phyloP scores from a whole-genome alignment of 2,888 invertebrate species.

The Patella depressa region DNA sequence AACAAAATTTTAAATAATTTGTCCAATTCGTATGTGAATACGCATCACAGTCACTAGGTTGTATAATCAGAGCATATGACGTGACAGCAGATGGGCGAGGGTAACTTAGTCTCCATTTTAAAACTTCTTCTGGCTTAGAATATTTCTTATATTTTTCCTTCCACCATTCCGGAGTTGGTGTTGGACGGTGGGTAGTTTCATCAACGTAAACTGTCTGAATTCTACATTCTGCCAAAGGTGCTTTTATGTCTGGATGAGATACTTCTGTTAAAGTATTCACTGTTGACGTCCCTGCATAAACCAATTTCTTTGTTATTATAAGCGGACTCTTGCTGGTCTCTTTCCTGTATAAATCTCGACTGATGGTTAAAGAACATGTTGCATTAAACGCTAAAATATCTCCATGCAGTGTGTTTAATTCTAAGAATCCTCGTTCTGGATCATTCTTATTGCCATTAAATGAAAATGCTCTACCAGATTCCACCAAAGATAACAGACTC shows the following conservation, averaged over 20 bases:
- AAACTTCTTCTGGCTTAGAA: background rate
- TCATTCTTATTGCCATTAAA: slow-evolving; percentile 20
- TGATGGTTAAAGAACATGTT: slow-evolving; percentile 16
- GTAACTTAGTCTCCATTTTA: background rate
- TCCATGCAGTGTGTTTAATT: slow-evolving; percentile 16
- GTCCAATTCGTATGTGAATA: slow-evolving; percentile 32
- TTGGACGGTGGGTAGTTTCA: slow-evolving; percentile 19
- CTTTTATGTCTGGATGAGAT: background rate
- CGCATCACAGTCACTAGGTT: slow-evolving; percentile 23
- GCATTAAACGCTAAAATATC: slow-evolving; percentile 26
- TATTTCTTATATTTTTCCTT: slow-evolving; percentile 24
- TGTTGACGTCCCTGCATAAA: slow-evolving; percentile 26
- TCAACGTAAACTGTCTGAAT: slow-evolving; percentile 29
- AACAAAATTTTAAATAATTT: slow-evolving; percentile 26
- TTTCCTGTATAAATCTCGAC: slow-evolving; percentile 20
- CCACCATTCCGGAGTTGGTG: slow-evolving; percentile 34
- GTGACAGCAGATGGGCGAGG: background rate
- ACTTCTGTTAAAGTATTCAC: slow-evolving; percentile 17
- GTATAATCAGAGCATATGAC: slow-evolving; percentile 16
- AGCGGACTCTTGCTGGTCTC: slow-evolving; percentile 25
- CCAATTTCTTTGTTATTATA: slow-evolving; percentile 20
- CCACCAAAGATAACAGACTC: slow-evolving; percentile 26
- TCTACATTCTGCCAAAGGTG: slow-evolving; percentile 23
- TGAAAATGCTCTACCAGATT: slow-evolving; percentile 23
- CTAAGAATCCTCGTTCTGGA: slow-evolving; percentile 18